A percentile compares a stretch with the other conserved stretches of the same genome.
These are phyloP conservation scores for Miichthys miiuy DNA, from an alignment of 2,797 vertebrate genomes.

Conservation along the genomic window DNA sequence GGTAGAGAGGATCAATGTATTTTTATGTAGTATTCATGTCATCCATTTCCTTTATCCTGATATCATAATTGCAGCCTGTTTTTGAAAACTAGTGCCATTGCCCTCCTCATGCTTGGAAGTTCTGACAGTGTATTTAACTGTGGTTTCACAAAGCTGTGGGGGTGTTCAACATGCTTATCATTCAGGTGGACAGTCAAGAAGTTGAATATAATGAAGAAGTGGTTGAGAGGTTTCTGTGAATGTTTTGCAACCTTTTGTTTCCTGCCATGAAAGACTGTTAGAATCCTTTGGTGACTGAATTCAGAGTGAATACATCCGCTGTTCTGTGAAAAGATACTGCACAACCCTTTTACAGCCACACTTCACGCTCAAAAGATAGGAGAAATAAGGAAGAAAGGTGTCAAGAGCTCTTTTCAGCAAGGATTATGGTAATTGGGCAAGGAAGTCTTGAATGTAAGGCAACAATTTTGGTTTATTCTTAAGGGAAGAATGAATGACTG, in stretches of 20 bases:
- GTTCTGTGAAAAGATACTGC: not conserved
- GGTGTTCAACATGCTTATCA: not conserved
- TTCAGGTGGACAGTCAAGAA: not conserved
- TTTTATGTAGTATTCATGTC: not conserved
- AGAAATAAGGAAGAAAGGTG: not conserved
- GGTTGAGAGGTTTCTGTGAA: not conserved
- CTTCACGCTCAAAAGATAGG: not conserved
- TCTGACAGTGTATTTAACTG: not conserved
- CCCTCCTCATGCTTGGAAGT: not conserved
- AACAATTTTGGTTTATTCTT: too few relatives aligned
- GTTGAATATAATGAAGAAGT: not conserved
- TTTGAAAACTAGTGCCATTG: not conserved
- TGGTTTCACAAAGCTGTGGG: not conserved
- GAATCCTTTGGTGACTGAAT: not conserved
- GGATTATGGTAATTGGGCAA: not conserved
- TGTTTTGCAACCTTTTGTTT: not conserved
- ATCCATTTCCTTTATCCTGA: not conserved
- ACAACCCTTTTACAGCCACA: not conserved
- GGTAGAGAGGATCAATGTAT: not conserved
- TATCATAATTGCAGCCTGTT: not conserved
- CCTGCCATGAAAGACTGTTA: not conserved
- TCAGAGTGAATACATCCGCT: not conserved
- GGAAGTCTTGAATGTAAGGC: not conserved
- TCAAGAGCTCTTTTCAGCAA: not conserved
- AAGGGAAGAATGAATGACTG: too few relatives aligned